These are phyloP conservation scores for Microcebus murinus DNA, from an alignment of 2,113 vertebrate species.

Conservation along the genomic window DNA sequence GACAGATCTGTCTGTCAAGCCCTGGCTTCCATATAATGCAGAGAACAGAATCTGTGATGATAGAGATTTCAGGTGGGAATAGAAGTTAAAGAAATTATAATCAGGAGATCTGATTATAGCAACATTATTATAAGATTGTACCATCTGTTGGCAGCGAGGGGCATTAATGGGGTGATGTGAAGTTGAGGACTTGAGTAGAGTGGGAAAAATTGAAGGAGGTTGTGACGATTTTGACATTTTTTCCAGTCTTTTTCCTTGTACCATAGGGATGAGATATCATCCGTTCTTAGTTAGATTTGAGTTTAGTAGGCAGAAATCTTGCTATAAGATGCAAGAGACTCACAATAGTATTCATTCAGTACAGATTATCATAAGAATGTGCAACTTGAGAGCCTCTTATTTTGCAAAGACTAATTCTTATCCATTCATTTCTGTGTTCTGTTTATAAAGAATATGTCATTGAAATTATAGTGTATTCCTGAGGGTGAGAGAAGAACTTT, in stretches of 20 bases:
- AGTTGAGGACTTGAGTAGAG: constrained; percentile 17
- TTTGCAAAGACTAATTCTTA: constrained; percentile 68
- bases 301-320: constrained; percentile 25
- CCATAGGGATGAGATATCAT: neutral
- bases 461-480: constrained; percentile 64
- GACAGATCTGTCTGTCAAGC: neutral
- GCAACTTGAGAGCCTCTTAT: constrained; percentile 51
- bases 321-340: neutral
- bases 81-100: constrained; percentile 15
- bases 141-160: neutral
- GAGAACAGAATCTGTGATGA: neutral
- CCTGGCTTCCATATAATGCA: neutral
- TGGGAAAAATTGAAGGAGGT: neutral
- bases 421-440: constrained; percentile 40
- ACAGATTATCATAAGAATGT: constrained; percentile 65
- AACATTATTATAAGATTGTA: neutral
- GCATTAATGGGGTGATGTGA: neutral
- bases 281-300: constrained; percentile 26
- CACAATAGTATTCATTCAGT: constrained; percentile 27
- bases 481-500: constrained; percentile 25
- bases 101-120: neutral
- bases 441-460: constrained; percentile 59
- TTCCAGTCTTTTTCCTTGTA: constrained; percentile 31
- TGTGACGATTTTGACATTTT: constrained; percentile 63
- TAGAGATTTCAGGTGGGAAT: neutral